phyloP scores from a whole-genome alignment of 1,140 invertebrate genomes.

The Anoplophora glabripennis region DNA sequence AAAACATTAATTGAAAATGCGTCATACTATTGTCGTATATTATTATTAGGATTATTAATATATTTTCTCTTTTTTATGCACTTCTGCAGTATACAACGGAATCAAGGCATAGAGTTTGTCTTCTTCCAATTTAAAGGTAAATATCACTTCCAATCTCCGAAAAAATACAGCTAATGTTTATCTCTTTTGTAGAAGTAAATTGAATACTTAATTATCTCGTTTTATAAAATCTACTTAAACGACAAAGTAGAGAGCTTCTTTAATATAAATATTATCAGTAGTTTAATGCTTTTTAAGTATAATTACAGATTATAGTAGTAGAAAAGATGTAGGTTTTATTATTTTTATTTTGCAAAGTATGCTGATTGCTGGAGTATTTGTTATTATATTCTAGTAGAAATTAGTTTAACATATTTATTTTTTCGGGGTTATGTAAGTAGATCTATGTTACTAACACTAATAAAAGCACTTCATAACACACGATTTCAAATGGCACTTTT shows the following conservation, averaged over 20 bases:
- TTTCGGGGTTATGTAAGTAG: too few relatives aligned
- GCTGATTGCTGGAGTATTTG: conserved; percentile 7
- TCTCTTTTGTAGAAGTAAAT: not conserved
- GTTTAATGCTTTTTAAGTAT: not conserved
- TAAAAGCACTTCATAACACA: too few relatives aligned
- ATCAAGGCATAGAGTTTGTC: conserved; percentile 12
- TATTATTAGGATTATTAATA: conserved; percentile 14
- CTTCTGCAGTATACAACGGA: conserved; percentile 34
- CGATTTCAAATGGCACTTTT: too few relatives aligned
- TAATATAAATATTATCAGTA: conserved; percentile 1
- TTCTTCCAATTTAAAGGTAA: conserved; percentile 38
- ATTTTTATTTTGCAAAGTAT: not conserved
- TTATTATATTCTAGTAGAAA: conserved; percentile 1
- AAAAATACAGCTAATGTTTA: conserved; percentile 3
- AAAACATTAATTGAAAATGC: not conserved
- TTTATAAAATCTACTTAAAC: conserved; percentile 22
- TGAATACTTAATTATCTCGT: conserved; percentile 12
- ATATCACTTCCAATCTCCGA: conserved; percentile 8
- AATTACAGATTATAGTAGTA: not conserved
- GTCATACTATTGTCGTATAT: not conserved
- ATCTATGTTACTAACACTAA: too few relatives aligned
- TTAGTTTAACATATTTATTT: too few relatives aligned
- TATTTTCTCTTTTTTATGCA: conserved; percentile 36
- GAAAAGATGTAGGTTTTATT: not conserved
- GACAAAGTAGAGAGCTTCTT: conserved; percentile 20